These are phyloP conservation scores for Habrosyne pyritoides DNA, from an alignment of 2,888 invertebrate genomes.

Conservation along the genomic window DNA sequence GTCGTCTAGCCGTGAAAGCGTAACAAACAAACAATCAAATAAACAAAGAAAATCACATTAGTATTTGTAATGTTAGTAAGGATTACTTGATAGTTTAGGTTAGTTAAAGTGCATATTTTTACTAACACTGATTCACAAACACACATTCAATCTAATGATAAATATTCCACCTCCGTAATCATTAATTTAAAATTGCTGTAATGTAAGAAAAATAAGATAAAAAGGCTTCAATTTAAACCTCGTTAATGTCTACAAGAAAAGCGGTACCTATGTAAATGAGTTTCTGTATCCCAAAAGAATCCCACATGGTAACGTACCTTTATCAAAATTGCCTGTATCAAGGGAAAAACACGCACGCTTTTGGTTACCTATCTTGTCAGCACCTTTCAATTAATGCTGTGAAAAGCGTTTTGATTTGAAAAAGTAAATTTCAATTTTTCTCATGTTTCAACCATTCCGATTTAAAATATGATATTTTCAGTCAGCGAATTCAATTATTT, in stretches of 20 bases:
- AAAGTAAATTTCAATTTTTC: slow-evolving; percentile 39
- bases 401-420: slow-evolving; percentile 50
- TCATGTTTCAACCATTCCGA: not conserved
- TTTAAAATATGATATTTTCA: not conserved
- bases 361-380: slow-evolving; percentile 68
- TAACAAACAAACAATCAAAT: no score
- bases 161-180: no score
- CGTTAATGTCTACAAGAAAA: slow-evolving; percentile 6
- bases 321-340: slow-evolving; percentile 68
- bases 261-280: slow-evolving; percentile 2
- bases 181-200: no score
- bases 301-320: slow-evolving; percentile 40
- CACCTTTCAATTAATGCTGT: slow-evolving; percentile 63
- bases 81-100: no score
- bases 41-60: no score
- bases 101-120: no score
- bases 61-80: no score
- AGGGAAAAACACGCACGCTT: slow-evolving; percentile 68
- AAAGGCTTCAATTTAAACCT: not conserved
- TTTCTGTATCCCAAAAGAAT: slow-evolving; percentile 17
- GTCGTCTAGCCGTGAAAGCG: no score
- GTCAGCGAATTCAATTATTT: not conserved
- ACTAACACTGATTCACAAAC: no score
- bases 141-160: no score
- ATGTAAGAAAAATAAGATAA: not conserved